These are phyloP conservation scores for Mimachlamys varia DNA, from an alignment of 2,888 invertebrate genomes.

Conservation along the genomic window DNA sequence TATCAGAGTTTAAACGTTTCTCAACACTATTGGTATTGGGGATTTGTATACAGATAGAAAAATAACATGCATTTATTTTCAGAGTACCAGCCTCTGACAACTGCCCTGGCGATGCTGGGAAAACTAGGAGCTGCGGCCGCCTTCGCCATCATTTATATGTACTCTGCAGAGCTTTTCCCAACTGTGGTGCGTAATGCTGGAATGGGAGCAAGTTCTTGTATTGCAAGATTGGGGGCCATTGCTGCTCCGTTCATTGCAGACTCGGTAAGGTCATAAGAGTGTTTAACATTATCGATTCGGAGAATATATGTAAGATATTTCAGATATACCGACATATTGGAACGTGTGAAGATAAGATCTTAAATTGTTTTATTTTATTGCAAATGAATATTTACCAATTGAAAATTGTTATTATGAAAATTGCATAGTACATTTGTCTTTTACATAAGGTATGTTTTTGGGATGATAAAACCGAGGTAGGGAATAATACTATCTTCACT, in stretches of 20 bases:
- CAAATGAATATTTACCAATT: no score
- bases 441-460: neutral
- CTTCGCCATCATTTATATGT: constrained; percentile 64
- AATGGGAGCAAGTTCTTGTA: constrained; percentile 64
- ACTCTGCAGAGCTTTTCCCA: constrained; percentile 67
- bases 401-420: no score
- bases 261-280: constrained; percentile 55
- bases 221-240: constrained; percentile 68
- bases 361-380: no score
- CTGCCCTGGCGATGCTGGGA: constrained; percentile 65
- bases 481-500: neutral
- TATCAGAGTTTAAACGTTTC: neutral
- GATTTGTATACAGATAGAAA: neutral
- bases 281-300: neutral
- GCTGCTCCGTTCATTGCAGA: constrained; percentile 68
- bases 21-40: neutral
- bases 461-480: neutral
- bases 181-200: constrained; percentile 67
- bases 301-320: neutral
- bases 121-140: constrained; percentile 67
- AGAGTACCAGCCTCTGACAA: constrained; percentile 63
- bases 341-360: no score
- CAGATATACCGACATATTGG: no score
- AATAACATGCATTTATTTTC: constrained; percentile 36
- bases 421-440: no score